These are phyloP conservation scores for Limulus polyphemus DNA, from an alignment of 2,888 invertebrate genomes.

Conservation along the genomic window DNA sequence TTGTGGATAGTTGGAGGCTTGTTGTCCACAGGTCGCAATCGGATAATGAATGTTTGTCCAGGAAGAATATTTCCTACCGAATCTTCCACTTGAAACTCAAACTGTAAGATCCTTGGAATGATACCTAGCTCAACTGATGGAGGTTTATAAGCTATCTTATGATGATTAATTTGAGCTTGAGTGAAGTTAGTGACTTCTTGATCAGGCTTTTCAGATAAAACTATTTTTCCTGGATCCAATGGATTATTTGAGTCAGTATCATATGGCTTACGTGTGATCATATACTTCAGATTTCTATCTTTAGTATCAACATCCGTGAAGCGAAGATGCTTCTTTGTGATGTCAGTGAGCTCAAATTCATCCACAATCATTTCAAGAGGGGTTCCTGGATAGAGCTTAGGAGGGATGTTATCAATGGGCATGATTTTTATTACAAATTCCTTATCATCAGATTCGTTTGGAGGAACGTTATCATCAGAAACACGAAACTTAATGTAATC, in stretches of 20 bases:
- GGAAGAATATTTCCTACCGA: constrained; percentile 32
- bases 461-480: constrained; percentile 32
- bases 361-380: constrained; percentile 33
- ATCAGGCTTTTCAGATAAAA: constrained; percentile 31
- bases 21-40: constrained; percentile 35
- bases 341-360: constrained; percentile 32
- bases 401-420: constrained; percentile 35
- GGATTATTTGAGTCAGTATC: constrained; percentile 33
- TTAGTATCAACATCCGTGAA: constrained; percentile 33
- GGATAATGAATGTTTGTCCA: constrained; percentile 33
- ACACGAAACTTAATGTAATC: constrained; percentile 33
- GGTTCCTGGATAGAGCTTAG: constrained; percentile 31
- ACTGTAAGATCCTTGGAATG: constrained; percentile 33
- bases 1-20: constrained; percentile 34
- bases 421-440: constrained; percentile 33
- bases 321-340: constrained; percentile 31
- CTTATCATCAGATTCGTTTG: constrained; percentile 32
- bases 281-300: constrained; percentile 31
- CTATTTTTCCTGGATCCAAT: constrained; percentile 31
- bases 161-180: constrained; percentile 36
- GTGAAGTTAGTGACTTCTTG: constrained; percentile 30
- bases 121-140: constrained; percentile 34
- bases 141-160: constrained; percentile 35
- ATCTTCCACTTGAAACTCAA: constrained; percentile 35
- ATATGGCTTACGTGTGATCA: constrained; percentile 30